Percentiles rank a stretch among this genome's conserved stretches.
phyloP scores from a whole-genome alignment of 2,888 invertebrate species.

The Cantharis rustica region DNA sequence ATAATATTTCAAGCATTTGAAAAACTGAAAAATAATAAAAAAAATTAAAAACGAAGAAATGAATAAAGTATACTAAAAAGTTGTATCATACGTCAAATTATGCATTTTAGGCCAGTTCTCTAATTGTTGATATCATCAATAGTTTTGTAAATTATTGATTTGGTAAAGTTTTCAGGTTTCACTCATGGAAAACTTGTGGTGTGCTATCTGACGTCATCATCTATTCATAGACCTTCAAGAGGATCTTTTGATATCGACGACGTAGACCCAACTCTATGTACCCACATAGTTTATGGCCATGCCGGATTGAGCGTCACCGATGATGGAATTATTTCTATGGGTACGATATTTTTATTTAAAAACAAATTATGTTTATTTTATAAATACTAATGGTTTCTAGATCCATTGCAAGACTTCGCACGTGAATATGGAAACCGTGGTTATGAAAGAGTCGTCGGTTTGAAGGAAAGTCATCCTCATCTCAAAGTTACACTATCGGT shows the following conservation, averaged over 20 bases:
- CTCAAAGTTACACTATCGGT: conserved; percentile 57
- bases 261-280: conserved; percentile 59
- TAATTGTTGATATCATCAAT: no score
- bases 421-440: background rate
- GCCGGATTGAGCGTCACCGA: conserved; percentile 55
- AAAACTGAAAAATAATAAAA: no score
- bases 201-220: conserved; percentile 60
- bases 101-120: no score
- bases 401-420: conserved; percentile 66
- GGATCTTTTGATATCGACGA: conserved; percentile 54
- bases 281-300: conserved; percentile 61
- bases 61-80: no score
- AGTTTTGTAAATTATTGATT: no score
- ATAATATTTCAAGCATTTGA: no score
- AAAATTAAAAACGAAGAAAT: no score
- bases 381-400: conserved; percentile 50
- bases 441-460: background rate
- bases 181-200: conserved; percentile 48
- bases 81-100: no score
- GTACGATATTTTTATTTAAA: background rate
- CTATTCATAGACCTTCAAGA: conserved; percentile 52
- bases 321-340: background rate
- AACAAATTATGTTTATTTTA: no score
- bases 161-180: background rate
- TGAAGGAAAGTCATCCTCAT: conserved; percentile 47